phyloP scores from a whole-genome alignment of 2,888 invertebrate species.

The Tenthredo notha region DNA sequence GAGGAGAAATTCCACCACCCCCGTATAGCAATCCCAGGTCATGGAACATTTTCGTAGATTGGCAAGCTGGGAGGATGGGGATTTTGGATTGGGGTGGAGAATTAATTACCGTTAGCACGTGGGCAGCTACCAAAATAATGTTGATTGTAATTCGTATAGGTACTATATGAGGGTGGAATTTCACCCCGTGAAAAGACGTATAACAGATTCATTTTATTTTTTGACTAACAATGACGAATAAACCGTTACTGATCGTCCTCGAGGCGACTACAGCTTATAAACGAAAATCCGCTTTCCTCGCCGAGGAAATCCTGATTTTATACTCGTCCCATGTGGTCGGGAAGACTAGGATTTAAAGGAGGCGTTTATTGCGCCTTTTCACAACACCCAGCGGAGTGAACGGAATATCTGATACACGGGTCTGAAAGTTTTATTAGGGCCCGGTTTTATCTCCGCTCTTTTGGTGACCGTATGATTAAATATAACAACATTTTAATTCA shows the following conservation, averaged over 20 bases:
- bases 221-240: neutral
- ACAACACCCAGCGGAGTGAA: conserved; percentile 15
- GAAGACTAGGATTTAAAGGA: neutral
- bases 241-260: neutral
- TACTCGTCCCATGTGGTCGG: neutral
- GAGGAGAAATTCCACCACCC: neutral
- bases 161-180: neutral
- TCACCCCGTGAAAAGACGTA: neutral
- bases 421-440: conserved; percentile 14
- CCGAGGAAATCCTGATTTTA: conserved; percentile 9
- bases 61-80: neutral
- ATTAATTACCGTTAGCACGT: conserved; percentile 15
- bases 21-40: neutral
- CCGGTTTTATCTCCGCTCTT: neutral
- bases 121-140: conserved; percentile 1
- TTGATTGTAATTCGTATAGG: conserved; percentile 12
- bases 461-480: neutral
- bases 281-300: neutral
- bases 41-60: conserved; percentile 30
- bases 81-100: neutral
- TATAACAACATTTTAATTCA: neutral
- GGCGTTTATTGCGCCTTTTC: conserved; percentile 17
- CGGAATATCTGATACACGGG: neutral
- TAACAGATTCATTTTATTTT: neutral
- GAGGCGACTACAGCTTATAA: neutral